Percentiles rank a stretch among this genome's conserved stretches.
phyloP scores from a whole-genome alignment of 2,113 vertebrate species.

The Rhagologus leucostigma region DNA sequence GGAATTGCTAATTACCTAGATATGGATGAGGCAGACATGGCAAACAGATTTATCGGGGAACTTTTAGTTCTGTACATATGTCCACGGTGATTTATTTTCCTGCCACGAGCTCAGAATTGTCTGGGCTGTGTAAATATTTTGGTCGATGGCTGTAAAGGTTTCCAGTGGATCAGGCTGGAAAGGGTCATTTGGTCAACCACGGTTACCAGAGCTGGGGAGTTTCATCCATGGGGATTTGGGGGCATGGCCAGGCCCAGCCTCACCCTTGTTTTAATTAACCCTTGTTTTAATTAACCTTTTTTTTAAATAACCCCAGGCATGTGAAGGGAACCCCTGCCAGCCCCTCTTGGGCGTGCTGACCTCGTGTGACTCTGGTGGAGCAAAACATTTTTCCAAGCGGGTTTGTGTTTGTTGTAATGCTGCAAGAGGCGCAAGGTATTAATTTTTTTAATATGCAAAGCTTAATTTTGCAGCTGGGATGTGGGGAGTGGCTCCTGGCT shows the following conservation, averaged over 20 bases:
- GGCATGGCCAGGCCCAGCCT: not conserved
- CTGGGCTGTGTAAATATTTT: constrained; percentile 33
- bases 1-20: constrained; percentile 20
- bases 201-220: not conserved
- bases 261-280: not conserved
- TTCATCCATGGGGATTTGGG: not conserved
- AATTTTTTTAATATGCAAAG: not conserved
- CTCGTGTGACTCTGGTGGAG: not conserved
- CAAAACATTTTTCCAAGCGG: not conserved
- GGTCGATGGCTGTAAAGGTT: constrained; percentile 24
- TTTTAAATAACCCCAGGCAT: not conserved
- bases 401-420: not conserved
- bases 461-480: not conserved
- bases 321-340: not conserved
- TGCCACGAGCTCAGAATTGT: not conserved
- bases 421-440: not conserved
- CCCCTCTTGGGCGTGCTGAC: not conserved
- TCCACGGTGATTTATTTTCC: constrained; percentile 23
- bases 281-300: not conserved
- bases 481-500: not conserved
- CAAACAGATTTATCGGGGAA: constrained; percentile 39
- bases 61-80: constrained; percentile 14
- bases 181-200: not conserved
- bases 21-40: not conserved
- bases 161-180: not conserved